Base-by-base conservation (phyloP, 2,888 invertebrate species). In the Eilema depressum region DNA sequence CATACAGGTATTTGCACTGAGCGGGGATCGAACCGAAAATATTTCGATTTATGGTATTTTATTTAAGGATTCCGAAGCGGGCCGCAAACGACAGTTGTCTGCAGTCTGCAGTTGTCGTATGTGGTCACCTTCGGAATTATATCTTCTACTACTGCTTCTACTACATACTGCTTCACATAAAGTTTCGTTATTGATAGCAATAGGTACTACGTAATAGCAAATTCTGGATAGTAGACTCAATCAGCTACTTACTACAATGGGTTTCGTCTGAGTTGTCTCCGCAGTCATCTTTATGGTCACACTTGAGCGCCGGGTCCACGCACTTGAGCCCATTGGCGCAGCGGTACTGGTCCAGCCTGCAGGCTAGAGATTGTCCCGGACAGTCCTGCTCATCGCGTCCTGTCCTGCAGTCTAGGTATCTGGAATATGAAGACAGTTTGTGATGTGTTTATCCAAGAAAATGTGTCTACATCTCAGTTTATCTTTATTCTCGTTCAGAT, bases 201-300 rank as follows among this genome's bases (percentile, higher is more conserved):
- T n/a, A n/a, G n/a, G n/a, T n/a, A n/a, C n/a, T n/a, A n/a, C n/a
- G 17, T 17, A 17, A 47, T 20, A 47, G 7, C 20, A 47, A 47
- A 47, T 20, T 20, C 7, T 47, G 20, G 47, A 47, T 17, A 0
- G 53, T 53, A 53, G n/a, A 53, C 53, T 20, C 11, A 59, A 37
- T 8, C 14, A 30, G 25, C 17, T 41, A 87, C 91, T 96, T 91
- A 98, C 98, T 98, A 96, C 99, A 99, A 79, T 97, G 97, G 76
- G 97, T 96, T 91, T 99, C 99, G 88, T 99, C 99, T 1, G 98
- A 98, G 89, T 97, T 98, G 92, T 98, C 98, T 0, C 97, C 98
- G 87, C 98, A 99, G 93, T 99, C 98, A 90, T 98, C 97, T 88
- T 97, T 97, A 92, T 98, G 98, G 93, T 99, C 98, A 91, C 98